phyloP scores from a whole-genome alignment of 2,888 invertebrate species.

The Peribatodes rhomboidaria region DNA sequence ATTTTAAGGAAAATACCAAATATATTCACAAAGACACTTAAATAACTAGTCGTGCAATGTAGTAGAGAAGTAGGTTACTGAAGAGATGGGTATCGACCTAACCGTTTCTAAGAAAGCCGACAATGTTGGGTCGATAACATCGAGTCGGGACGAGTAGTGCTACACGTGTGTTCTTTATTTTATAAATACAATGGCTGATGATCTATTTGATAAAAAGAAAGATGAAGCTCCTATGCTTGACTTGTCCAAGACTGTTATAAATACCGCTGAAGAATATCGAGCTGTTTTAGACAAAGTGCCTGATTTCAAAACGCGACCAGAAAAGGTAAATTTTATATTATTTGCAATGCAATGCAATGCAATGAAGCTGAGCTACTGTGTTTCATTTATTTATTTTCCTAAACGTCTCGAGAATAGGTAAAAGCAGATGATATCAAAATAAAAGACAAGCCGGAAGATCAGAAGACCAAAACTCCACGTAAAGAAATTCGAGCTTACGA shows the following conservation, averaged over 20 bases:
- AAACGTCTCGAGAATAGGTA: conserved; percentile 77
- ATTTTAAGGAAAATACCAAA: conserved; percentile 53
- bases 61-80: conserved; percentile 69
- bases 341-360: too few species aligned
- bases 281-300: conserved; percentile 94
- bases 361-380: conserved; percentile 21
- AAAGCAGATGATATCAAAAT: conserved; percentile 92
- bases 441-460: conserved; percentile 89
- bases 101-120: conserved; percentile 65
- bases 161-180: conserved; percentile 56
- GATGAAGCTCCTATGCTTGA: conserved; percentile 94
- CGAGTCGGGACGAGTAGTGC: conserved; percentile 46
- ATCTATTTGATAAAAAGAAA: conserved; percentile 94
- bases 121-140: conserved; percentile 71
- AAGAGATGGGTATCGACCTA: conserved; percentile 67
- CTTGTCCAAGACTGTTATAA: conserved; percentile 92
- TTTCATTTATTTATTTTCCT: conserved; percentile 29
- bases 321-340: conserved; percentile 87
- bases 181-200: conserved; percentile 89
- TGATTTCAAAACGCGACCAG: conserved; percentile 95
- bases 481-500: conserved; percentile 90
- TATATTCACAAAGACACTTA: conserved; percentile 48
- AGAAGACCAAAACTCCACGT: conserved; percentile 91
- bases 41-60: conserved; percentile 67
- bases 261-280: conserved; percentile 93